Evolutionary conservation across 2,888 invertebrate genomes (phyloP).

Genomic region (Lithodes maja): DNA sequence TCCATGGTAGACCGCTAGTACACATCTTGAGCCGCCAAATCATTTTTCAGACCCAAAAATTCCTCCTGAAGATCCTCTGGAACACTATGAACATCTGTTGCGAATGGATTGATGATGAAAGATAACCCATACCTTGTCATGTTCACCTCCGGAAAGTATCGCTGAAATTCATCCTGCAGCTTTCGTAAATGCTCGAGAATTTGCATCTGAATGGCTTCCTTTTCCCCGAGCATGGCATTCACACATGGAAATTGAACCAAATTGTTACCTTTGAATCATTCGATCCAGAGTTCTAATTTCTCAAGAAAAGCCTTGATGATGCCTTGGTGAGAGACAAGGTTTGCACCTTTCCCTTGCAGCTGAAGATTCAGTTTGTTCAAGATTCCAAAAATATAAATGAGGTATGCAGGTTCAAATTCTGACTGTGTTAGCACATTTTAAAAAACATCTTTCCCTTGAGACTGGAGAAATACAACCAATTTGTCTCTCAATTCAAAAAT

Average conservation of each 20-base stretch:
- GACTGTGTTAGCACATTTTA: conserved; percentile 22
- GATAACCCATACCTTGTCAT: conserved; percentile 30
- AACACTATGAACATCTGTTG: conserved; percentile 20
- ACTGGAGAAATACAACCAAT: conserved; percentile 33
- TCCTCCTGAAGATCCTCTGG: neutral
- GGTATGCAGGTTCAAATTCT: conserved; percentile 23
- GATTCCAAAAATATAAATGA: conserved; percentile 1
- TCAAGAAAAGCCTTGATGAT: conserved; percentile 43
- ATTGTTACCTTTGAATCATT: conserved; percentile 39
- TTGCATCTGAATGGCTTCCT: conserved; percentile 39
- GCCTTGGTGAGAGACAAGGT: conserved; percentile 15
- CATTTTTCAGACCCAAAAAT: neutral
- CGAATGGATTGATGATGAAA: conserved; percentile 36
- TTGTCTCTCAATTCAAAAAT: conserved; percentile 33
- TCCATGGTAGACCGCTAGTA: conserved; percentile 18
- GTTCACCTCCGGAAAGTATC: conserved; percentile 29
- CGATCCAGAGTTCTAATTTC: conserved; percentile 47
- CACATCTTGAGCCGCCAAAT: conserved; percentile 37
- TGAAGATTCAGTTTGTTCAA: conserved; percentile 8
- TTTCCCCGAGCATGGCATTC: conserved; percentile 39
- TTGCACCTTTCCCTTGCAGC: conserved; percentile 10
- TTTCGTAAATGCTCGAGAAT: conserved; percentile 46
- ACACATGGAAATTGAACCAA: conserved; percentile 37
- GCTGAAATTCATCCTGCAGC: conserved; percentile 37
- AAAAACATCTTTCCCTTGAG: conserved; percentile 10